Conservation (phyloP, 2,797 vertebrate genomes). For the Phaenicophaeus curvirostris region DNA sequence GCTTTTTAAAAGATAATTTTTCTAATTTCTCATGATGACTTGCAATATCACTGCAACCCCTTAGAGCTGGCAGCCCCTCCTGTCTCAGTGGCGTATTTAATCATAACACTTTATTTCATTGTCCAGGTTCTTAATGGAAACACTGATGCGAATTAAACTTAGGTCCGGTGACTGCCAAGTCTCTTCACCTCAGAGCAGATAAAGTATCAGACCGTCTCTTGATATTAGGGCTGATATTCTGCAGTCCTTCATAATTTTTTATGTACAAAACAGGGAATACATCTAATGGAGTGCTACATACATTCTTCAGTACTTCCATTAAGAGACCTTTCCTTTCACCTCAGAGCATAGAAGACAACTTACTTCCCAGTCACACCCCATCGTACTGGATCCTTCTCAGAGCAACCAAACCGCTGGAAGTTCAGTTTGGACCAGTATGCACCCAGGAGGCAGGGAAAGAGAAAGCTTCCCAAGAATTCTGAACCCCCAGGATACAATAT, state of each 20-base stretch:
- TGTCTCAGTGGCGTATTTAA: not conserved
- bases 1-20: not conserved
- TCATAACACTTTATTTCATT: not conserved
- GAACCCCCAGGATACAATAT: not conserved
- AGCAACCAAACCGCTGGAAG: not conserved
- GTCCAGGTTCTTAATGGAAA: not conserved
- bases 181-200: not conserved
- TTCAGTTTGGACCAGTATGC: not conserved
- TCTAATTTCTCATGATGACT: not conserved
- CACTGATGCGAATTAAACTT: not conserved
- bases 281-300: not conserved
- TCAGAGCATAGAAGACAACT: not conserved
- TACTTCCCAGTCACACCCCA: not conserved
- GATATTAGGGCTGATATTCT: not conserved
- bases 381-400: not conserved
- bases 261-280: not conserved
- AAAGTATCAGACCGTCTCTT: not conserved
- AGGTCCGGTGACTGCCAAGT: rapidly evolving
- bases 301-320: not conserved
- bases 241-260: not conserved
- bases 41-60: not conserved
- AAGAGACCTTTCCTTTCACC: not conserved
- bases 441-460: not conserved
- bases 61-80: not conserved
- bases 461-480: not conserved